Conservation (phyloP, 2,113 vertebrate genomes). For the Cathartes aura region DNA sequence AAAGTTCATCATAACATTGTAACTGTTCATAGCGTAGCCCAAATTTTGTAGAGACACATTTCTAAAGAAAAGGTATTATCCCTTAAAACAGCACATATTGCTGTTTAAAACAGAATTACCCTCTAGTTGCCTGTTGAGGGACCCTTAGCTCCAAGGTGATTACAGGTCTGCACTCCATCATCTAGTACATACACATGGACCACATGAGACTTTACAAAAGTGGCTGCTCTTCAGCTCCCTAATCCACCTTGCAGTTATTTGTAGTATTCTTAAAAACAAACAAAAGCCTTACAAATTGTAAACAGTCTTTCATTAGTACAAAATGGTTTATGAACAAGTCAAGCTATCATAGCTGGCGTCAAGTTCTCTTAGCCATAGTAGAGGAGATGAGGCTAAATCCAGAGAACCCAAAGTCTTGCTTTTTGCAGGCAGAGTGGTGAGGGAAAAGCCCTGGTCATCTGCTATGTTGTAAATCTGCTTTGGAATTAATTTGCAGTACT, state of each 20-base stretch:
- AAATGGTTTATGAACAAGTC: background rate
- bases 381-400: background rate
- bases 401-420: background rate
- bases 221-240: background rate
- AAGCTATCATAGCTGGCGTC: background rate
- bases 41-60: background rate
- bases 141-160: background rate
- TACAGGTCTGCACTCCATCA: background rate
- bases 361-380: background rate
- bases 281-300: background rate
- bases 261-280: background rate
- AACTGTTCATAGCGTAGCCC: background rate
- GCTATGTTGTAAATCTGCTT: background rate
- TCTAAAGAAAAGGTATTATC: background rate
- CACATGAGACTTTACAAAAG: background rate
- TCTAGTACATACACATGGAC: background rate
- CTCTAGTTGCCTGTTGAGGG: background rate
- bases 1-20: background rate
- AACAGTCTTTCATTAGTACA: background rate
- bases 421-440: background rate
- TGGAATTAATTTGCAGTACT: no score
- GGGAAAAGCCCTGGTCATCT: background rate
- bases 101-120: background rate
- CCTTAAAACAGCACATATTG: background rate
- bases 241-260: background rate